These are phyloP conservation scores for Lipophrys pholis DNA, from an alignment of 2,113 vertebrate genomes.

Conservation along the genomic window DNA sequence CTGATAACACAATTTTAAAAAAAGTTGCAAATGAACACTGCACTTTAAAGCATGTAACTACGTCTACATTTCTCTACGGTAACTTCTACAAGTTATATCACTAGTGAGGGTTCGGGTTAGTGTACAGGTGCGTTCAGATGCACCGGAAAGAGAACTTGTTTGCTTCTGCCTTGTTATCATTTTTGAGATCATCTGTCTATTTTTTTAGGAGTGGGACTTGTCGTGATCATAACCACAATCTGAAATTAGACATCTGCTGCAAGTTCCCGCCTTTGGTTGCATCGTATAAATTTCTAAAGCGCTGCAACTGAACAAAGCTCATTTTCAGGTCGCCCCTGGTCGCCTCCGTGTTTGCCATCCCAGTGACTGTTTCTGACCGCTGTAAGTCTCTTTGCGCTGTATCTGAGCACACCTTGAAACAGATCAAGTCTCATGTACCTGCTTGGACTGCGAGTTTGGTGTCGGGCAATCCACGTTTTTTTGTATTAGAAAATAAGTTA, in stretches of 20 bases:
- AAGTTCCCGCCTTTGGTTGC: background rate
- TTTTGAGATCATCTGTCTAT: background rate
- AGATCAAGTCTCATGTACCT: conserved; percentile 82
- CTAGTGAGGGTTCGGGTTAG: background rate
- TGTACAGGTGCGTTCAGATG: conserved; percentile 63
- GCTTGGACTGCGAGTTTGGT: conserved; percentile 89
- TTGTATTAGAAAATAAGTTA: conserved; percentile 88
- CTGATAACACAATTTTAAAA: too few species aligned
- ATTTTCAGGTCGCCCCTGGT: background rate
- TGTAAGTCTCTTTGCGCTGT: conserved; percentile 56
- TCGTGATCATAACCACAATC: background rate
- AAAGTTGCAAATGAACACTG: too few species aligned
- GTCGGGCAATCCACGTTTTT: conserved; percentile 90
- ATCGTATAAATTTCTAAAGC: background rate
- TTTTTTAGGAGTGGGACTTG: background rate
- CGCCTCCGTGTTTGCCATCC: background rate
- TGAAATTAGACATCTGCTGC: background rate
- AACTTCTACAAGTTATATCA: conserved; percentile 16
- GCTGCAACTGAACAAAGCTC: too few species aligned
- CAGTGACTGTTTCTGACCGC: background rate
- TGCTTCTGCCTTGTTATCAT: background rate
- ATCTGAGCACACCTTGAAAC: conserved; percentile 62
- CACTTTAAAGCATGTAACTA: background rate
- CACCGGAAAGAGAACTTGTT: conserved; percentile 54
- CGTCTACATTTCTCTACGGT: conserved; percentile 17